Percentiles rank a stretch among this genome's conserved stretches.
These are phyloP conservation scores for Phallusia fumigata DNA, from an alignment of 23 tunicate species.

Conservation along the genomic window DNA sequence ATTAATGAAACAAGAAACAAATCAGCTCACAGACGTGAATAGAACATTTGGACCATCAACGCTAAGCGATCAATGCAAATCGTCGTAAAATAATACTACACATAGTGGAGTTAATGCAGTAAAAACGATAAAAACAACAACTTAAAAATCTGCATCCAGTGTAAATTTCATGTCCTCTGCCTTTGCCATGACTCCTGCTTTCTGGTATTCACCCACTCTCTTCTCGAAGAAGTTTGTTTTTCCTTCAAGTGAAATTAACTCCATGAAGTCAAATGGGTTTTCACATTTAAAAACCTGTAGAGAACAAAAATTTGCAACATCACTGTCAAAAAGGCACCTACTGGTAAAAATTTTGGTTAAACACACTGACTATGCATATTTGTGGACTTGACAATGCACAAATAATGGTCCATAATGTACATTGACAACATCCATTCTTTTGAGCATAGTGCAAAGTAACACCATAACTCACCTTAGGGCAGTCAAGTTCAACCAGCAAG, in stretches of 20 bases:
- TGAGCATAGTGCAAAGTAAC: no score
- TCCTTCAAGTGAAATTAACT: constrained; percentile 97
- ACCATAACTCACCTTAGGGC: constrained; percentile 79
- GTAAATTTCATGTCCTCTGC: constrained; percentile 88
- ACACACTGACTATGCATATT: no score
- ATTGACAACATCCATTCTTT: no score
- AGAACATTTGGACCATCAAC: not conserved
- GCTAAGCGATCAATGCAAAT: not conserved
- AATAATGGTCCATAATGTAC: no score
- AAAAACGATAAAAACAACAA: not conserved
- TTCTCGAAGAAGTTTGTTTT: constrained; percentile 99
- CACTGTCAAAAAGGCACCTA: no score
- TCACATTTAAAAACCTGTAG: constrained; percentile 64
- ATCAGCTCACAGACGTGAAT: not conserved
- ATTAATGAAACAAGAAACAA: not conserved
- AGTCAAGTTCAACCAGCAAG: constrained; percentile 78
- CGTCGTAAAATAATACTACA: not conserved
- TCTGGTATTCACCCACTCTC: constrained; percentile 94
- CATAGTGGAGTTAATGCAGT: not conserved
- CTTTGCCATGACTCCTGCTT: constrained; percentile 95
- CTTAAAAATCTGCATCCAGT: constrained; percentile 86
- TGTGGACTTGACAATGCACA: no score
- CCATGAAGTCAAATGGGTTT: constrained; percentile 99
- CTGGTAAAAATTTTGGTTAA: no score
- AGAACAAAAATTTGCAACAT: not conserved